Percentiles rank a stretch among this genome's conserved stretches.
phyloP scores from a whole-genome alignment of 2,888 invertebrate species.

The Rhagonycha lutea region DNA sequence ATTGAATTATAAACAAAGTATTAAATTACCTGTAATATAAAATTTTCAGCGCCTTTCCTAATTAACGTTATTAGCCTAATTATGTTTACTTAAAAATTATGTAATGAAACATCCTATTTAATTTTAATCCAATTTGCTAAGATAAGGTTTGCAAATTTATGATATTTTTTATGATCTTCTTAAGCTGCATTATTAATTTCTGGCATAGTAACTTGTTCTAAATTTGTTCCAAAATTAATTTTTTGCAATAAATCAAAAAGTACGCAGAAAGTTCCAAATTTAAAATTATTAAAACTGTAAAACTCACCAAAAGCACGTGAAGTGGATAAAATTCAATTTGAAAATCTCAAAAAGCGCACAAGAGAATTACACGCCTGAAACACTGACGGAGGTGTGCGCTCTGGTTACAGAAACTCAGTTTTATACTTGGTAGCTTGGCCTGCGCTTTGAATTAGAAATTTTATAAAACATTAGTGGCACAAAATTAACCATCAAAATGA shows the following conservation, averaged over 20 bases:
- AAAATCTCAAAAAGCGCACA: constrained; percentile 15
- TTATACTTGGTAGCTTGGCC: constrained; percentile 38
- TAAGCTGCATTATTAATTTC: not conserved
- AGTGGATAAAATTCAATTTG: not conserved
- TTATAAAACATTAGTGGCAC: constrained; percentile 15
- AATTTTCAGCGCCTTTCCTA: not conserved
- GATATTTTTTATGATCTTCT: not conserved
- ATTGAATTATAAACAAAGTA: not conserved
- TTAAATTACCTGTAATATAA: not conserved
- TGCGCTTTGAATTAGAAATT: constrained; percentile 34
- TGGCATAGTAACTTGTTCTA: not conserved
- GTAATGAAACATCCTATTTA: not conserved
- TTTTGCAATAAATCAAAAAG: not conserved
- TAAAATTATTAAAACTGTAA: not conserved
- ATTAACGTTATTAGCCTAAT: not conserved
- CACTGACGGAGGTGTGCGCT: constrained; percentile 39
- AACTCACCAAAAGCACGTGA: not conserved
- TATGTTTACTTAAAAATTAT: not conserved
- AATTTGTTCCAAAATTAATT: not conserved
- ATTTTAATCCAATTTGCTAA: not conserved
- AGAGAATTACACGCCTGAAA: constrained; percentile 33
- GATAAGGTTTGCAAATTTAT: not conserved
- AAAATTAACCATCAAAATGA: constrained; percentile 14
- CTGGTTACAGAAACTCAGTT: constrained; percentile 33
- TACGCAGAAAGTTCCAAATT: not conserved